These are phyloP conservation scores for Octodon degus DNA, from an alignment of 2,113 vertebrate species.

Conservation along the genomic window DNA sequence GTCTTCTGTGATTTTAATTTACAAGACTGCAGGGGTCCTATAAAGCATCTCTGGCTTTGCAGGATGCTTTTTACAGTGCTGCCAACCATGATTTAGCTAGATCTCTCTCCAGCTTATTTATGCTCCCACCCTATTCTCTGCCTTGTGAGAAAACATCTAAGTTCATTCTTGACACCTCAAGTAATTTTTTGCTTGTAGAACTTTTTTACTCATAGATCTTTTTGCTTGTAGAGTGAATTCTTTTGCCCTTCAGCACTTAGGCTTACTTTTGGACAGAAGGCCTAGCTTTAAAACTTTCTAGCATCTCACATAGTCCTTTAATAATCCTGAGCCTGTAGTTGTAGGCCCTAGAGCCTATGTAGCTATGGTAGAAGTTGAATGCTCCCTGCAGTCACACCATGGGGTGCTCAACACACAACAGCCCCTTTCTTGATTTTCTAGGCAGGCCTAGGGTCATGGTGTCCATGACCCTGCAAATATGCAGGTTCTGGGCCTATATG, in stretches of 20 bases:
- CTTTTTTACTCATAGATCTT: background rate
- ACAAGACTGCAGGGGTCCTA: background rate
- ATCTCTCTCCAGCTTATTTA: background rate
- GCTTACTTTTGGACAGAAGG: background rate
- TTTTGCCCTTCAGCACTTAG: background rate
- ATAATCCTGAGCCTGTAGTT: background rate
- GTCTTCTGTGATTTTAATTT: slow-evolving; percentile 47
- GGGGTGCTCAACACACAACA: rapidly evolving
- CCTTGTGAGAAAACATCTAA: background rate
- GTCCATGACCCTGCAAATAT: background rate
- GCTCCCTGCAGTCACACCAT: background rate
- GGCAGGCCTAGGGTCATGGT: background rate
- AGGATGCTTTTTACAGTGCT: background rate
- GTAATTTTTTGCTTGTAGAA: background rate
- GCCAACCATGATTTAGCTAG: background rate
- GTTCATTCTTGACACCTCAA: background rate
- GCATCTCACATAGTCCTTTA: background rate
- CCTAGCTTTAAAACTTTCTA: background rate
- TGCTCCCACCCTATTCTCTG: background rate
- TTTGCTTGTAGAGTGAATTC: background rate
- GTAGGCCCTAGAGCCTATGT: background rate
- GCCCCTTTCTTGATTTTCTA: background rate
- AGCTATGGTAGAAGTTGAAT: background rate
- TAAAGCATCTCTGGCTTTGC: background rate
- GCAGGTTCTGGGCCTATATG: background rate